Evolutionary conservation across 1,140 invertebrate species (phyloP).

Genomic region (Drosophila micromelanica): DNA sequence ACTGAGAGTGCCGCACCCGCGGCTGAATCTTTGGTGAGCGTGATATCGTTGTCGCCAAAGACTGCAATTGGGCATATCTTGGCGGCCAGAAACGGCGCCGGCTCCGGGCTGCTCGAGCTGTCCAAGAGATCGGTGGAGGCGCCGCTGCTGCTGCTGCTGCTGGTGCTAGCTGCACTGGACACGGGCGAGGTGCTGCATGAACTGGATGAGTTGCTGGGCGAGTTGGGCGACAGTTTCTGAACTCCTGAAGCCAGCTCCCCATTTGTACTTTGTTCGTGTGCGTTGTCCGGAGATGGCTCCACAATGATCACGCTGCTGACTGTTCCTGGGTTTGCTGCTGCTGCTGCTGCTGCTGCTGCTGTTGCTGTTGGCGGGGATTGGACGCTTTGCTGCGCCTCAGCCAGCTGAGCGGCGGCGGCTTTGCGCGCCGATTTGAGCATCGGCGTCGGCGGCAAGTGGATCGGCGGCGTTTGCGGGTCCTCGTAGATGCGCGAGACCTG

Average conservation of each 20-base stretch:
- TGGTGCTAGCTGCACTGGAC: conserved; percentile 27
- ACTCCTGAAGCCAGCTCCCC: conserved; percentile 2
- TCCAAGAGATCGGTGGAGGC: conserved; percentile 44
- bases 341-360: neutral
- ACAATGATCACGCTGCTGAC: conserved; percentile 55
- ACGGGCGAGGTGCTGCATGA: conserved; percentile 68
- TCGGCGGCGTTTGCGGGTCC: conserved; percentile 77
- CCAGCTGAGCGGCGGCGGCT: conserved; percentile 41
- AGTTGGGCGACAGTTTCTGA: conserved; percentile 44
- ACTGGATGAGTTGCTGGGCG: conserved; percentile 55
- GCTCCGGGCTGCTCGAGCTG: neutral
- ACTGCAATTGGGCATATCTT: conserved; percentile 73
- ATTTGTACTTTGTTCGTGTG: conserved; percentile 60
- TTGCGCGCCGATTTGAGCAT: conserved; percentile 73
- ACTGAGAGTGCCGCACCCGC: conserved; percentile 58
- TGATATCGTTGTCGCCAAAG: conserved; percentile 80
- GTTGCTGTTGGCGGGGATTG: neutral
- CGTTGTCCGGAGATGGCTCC: conserved; percentile 41
- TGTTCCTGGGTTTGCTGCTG: conserved; percentile 7
- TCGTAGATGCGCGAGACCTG: conserved; percentile 80
- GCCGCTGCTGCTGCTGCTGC: conserved; percentile 23
- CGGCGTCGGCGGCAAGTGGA: conserved; percentile 74
- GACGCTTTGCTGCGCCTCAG: conserved; percentile 7
- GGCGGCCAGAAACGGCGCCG: conserved; percentile 2
- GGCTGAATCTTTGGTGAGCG: conserved; percentile 74